Conservation (phyloP, 2,113 vertebrate species). For the Telmatochromis bifrenatus region DNA sequence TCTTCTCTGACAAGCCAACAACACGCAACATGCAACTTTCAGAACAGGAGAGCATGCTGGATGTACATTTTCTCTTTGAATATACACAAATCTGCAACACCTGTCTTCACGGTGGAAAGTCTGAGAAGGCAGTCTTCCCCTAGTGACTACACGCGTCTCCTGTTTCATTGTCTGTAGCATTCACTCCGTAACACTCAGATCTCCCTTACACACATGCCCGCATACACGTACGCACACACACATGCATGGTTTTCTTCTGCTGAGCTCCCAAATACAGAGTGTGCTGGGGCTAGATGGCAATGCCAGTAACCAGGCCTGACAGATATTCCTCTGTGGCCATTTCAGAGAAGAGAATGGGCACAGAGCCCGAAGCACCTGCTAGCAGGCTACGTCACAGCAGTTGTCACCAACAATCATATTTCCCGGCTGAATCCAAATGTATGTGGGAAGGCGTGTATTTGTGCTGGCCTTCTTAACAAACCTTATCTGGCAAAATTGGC, state of each 20-base stretch:
- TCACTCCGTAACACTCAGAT: not conserved
- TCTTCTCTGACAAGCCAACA: not conserved
- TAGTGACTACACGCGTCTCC: conserved; percentile 10
- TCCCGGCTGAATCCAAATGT: conserved; percentile 9
- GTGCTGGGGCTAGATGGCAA: conserved; percentile 34
- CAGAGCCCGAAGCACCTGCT: conserved; percentile 59
- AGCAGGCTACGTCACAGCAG: conserved; percentile 40
- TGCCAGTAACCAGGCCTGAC: conserved; percentile 61
- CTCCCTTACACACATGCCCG: not conserved
- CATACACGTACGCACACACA: not conserved
- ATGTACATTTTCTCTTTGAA: not conserved
- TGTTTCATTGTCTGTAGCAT: conserved; percentile 13
- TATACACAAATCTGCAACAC: not conserved
- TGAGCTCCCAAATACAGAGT: conserved; percentile 30
- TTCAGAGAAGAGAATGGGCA: conserved; percentile 55
- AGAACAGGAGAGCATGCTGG: not conserved
- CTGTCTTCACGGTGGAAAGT: not conserved
- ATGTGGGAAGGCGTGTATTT: not conserved
- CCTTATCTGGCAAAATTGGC: not conserved
- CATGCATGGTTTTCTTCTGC: conserved; percentile 1
- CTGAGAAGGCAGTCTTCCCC: not conserved
- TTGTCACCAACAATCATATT: conserved; percentile 54
- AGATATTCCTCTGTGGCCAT: conserved; percentile 65
- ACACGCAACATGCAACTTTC: not conserved
- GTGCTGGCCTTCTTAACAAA: not conserved